Evolutionary conservation across 2,113 vertebrate species (phyloP).

Genomic region (Rhinogobius similis): DNA sequence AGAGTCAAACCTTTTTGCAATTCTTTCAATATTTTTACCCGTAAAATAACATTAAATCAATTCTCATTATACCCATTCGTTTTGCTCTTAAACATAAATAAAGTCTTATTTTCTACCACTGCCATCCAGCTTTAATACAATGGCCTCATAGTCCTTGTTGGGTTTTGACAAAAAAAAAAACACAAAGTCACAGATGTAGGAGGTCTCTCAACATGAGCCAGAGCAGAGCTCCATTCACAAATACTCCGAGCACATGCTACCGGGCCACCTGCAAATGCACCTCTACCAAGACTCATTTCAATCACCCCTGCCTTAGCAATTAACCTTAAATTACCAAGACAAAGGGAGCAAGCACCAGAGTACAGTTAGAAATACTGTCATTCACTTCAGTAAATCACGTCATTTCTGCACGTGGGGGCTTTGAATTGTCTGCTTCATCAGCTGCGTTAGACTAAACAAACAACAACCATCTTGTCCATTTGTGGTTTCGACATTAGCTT

Average conservation of each 20-base stretch:
- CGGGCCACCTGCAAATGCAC: background rate
- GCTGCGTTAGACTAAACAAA: conserved; percentile 65
- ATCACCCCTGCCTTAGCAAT: background rate
- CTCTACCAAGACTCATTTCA: background rate
- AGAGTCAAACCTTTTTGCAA: too few relatives aligned
- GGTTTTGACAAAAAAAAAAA: background rate
- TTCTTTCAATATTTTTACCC: too few relatives aligned
- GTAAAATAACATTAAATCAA: too few relatives aligned
- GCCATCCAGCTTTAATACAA: background rate
- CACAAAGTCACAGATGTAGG: background rate
- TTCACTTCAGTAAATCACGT: background rate
- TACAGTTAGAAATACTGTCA: conserved; percentile 6
- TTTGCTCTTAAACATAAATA: too few relatives aligned
- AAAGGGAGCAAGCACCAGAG: background rate
- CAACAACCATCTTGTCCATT: conserved; percentile 42
- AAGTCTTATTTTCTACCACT: background rate
- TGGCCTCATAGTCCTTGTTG: background rate
- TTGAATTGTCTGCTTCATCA: conserved; percentile 29
- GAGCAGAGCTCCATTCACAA: conserved; percentile 1
- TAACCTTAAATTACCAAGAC: background rate
- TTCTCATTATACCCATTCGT: too few relatives aligned
- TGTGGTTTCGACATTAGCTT: conserved; percentile 44
- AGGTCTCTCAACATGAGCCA: background rate
- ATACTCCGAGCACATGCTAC: background rate
- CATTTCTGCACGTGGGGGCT: conserved; percentile 13